These are phyloP conservation scores for Heteromyza rotundicornis DNA, from an alignment of 2,888 invertebrate genomes.

Conservation along the genomic window DNA sequence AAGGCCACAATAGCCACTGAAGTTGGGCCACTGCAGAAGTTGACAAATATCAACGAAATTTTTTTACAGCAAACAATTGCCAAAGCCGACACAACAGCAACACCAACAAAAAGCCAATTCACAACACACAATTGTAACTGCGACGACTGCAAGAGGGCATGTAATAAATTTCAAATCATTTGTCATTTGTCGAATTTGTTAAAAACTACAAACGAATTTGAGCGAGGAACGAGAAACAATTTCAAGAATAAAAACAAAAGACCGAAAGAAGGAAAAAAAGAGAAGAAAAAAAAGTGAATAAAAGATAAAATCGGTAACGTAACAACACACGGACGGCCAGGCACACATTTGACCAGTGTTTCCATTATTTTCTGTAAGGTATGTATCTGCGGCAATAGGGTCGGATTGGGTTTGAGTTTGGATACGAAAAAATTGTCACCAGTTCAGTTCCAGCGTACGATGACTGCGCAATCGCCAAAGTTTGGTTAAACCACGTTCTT, in stretches of 20 bases:
- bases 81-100: not conserved
- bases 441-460: too few relatives aligned
- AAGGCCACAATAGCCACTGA: too few relatives aligned
- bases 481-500: too few relatives aligned
- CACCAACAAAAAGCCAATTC: not conserved
- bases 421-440: too few relatives aligned
- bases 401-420: too few relatives aligned
- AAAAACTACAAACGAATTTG: too few relatives aligned
- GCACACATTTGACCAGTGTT: too few relatives aligned
- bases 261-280: not conserved
- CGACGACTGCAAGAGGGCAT: not conserved
- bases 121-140: too few relatives aligned
- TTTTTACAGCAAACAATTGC: not conserved
- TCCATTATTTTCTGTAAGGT: too few relatives aligned
- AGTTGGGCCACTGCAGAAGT: not conserved
- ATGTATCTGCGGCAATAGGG: too few relatives aligned
- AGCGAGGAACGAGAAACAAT: not conserved
- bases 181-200: constrained; percentile 51
- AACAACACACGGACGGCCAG: not conserved
- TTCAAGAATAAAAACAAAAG: not conserved
- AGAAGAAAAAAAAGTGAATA: not conserved
- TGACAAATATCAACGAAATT: not conserved
- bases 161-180: constrained; percentile 46
- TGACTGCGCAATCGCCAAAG: too few relatives aligned
- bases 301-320: not conserved